Base-by-base conservation (phyloP, 2,888 invertebrate species). In the Yponomeuta plumbellus region DNA sequence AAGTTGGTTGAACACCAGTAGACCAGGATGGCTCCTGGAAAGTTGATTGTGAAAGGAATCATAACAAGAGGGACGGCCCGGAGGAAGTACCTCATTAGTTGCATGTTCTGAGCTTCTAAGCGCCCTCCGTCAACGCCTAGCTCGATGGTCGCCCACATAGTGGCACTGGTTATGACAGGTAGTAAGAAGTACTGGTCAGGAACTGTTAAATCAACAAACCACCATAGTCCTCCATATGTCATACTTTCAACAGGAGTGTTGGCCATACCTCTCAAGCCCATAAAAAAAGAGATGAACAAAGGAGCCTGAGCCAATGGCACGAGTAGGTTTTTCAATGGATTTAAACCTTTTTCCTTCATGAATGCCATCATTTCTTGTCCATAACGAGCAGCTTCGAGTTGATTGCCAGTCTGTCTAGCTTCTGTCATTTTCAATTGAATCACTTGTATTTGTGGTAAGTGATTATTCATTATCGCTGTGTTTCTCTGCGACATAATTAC, bases 151-250 rank as follows among this genome's bases (percentile, higher is more conserved):
- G 95, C 84, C 81, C 93, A 94, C 76, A 99, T 87, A 0, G 98
- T 97, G 0, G 93, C 85, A 82, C 96, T 94, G 0, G 98, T 98
- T 65, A 98, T 90, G 0, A 98, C 8, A 0, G 99, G 99, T 67
- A 99, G 88, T 17, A 96, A 71, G 78, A 95, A 99, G 82, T 93
- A 96, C 62, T 98, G 98, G 91, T 99, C 99, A 2, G 96, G 93
- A 11, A 97, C 83, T 0, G 98, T 98, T 61, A 99, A 92, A 92
- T 99, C 98, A 3, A 93, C 90, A 81, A 99, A 98, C 99, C 99
- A 99, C 75, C 93, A 94, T 1, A 97, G 72, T 0, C 99, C 99
- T 40, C 99, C 99, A 0, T 93, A 91, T 70, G 94, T 93, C 93
- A 99, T 93, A 79, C 98, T 98, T 59, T 97, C 97, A 52, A 99